phyloP scores from a whole-genome alignment of 2,888 invertebrate species.

The Euproctis similis region DNA sequence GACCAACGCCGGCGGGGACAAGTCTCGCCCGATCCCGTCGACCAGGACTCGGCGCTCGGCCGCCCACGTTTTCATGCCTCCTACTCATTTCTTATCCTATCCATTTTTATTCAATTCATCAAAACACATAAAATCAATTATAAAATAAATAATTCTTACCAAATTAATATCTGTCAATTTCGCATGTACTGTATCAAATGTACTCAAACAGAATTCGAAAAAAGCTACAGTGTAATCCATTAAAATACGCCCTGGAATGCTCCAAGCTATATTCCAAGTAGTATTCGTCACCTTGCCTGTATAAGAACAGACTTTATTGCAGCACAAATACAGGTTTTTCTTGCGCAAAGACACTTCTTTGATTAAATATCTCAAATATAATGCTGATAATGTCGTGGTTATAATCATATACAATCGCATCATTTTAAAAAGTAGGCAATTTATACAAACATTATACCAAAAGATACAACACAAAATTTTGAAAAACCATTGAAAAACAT shows the following conservation, averaged over 20 bases:
- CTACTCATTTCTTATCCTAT: too few species aligned
- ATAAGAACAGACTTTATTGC: too few species aligned
- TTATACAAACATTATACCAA: too few species aligned
- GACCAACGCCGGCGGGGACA: too few species aligned
- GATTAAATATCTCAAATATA: slow-evolving; percentile 1
- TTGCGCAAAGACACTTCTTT: background rate
- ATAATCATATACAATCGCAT: background rate
- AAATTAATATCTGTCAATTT: background rate
- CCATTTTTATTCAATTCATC: too few species aligned
- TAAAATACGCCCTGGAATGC: background rate
- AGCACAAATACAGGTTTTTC: background rate
- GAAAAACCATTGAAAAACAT: too few species aligned
- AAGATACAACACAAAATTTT: too few species aligned
- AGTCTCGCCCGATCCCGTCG: too few species aligned
- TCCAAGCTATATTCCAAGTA: background rate
- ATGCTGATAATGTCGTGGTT: slow-evolving; percentile 1
- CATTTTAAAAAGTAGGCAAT: background rate
- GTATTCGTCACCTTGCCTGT: too few species aligned
- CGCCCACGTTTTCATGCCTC: too few species aligned
- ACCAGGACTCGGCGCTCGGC: too few species aligned
- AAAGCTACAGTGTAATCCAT: background rate
- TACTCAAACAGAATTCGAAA: background rate
- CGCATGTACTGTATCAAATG: background rate
- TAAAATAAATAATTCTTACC: background rate
- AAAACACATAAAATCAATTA: background rate